Conservation (phyloP, 1,140 invertebrate genomes). For the Ruditapes philippinarum region DNA sequence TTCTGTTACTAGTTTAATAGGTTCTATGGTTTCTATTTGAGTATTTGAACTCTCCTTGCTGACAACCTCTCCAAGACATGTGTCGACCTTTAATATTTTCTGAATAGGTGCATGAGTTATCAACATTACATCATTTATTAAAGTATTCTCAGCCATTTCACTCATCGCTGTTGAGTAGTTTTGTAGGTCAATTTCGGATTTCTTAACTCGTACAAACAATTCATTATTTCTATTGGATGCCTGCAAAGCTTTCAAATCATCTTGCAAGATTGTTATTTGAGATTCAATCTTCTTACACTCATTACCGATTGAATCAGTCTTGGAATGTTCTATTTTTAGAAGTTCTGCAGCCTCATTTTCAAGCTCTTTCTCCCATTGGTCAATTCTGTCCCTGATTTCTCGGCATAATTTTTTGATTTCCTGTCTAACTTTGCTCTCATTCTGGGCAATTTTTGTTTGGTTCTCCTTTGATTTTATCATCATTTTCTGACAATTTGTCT, state of each 20-base stretch:
- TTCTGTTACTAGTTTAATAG: neutral
- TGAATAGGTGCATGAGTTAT: neutral
- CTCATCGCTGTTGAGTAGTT: neutral
- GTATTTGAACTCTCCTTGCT: neutral
- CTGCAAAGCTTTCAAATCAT: neutral
- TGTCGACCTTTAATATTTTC: neutral
- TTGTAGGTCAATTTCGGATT: neutral
- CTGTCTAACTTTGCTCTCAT: neutral
- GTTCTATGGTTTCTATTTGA: neutral
- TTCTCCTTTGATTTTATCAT: neutral
- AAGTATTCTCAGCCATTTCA: neutral
- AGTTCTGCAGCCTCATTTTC: neutral
- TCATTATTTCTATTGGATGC: neutral
- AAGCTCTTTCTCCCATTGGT: neutral
- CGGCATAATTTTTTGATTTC: neutral
- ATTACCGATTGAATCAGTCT: neutral
- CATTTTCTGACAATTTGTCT: neutral
- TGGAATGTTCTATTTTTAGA: neutral
- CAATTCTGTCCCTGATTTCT: neutral
- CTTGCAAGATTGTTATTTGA: neutral
- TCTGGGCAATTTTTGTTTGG: neutral
- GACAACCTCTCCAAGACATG: neutral
- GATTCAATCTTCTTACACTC: neutral
- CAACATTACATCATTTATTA: neutral
- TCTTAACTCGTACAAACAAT: neutral